Evolutionary conservation across 2,113 vertebrate species (phyloP), one percentile per base, ranked within the genome.

Genomic region (Eubucco bourcierii): DNA sequence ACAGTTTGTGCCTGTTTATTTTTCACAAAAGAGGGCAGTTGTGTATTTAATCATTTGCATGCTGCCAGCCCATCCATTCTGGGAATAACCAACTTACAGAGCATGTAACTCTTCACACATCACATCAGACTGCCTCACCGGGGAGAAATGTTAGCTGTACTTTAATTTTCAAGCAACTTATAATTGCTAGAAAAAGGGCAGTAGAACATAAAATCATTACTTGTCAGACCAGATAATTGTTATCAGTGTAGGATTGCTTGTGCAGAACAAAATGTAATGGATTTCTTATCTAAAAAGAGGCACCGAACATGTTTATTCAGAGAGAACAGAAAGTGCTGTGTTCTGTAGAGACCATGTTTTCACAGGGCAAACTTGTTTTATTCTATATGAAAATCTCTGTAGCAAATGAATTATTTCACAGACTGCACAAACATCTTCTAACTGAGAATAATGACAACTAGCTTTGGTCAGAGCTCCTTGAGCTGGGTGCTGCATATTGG

Each of bases 151-250:
- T 33, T 93, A 88, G 85, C 72, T 64, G 37, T 67, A 93, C 87
- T 94, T 93, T 86, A 90, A 90, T 92, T 96, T 89, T 88, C 68
- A 72, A 76, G 79, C 70, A 81, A 84, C 77, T 75, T 81, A 56
- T 84, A 95, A 76, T 95, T 85, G 81, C 58, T 93, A 52, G 75
- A 83, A 82, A 80, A 88, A 65, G 17, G 9, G 9, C n/a, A 79
- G 12, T 34, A 84, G 80, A 85, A 84, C 24, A 65, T 93, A 71
- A 90, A 95, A 80, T 78, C 68, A 76, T 84, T 46, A 23, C 37
- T 60, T 77, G 77, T 88, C 0, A 0, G 34, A 80, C 31, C 58
- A 80, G 65, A 84, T 53, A 75, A 15, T 93, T 90, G 53, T 91
- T 87, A 75, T 34, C 39, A 76, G 77, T 87, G 74, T 80, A 82